Conservation (phyloP, 2,113 vertebrate species). For the Apaloderma vittatum region DNA sequence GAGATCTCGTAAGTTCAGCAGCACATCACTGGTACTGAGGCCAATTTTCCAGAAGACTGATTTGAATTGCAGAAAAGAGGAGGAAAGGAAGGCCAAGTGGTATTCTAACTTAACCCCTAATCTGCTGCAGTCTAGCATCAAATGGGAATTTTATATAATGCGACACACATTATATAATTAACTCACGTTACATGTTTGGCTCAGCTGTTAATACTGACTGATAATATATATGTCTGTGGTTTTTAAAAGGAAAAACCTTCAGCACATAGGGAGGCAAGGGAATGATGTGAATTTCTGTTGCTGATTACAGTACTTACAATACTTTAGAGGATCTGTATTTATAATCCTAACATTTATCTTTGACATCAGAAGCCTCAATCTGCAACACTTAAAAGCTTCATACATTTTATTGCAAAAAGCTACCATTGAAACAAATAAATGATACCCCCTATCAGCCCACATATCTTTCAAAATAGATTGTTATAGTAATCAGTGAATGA, state of each 20-base stretch:
- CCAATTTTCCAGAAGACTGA: slow-evolving; percentile 80
- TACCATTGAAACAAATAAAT: slow-evolving; percentile 34
- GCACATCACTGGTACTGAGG: slow-evolving; percentile 68
- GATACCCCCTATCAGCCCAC: slow-evolving; percentile 10
- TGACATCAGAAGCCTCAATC: slow-evolving; percentile 20
- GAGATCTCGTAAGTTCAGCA: slow-evolving; percentile 78
- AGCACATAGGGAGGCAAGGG: background rate
- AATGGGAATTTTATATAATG: background rate
- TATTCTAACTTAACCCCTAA: slow-evolving; percentile 70
- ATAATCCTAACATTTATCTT: slow-evolving; percentile 19
- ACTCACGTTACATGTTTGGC: background rate
- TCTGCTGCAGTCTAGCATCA: slow-evolving; percentile 26
- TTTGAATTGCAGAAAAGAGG: slow-evolving; percentile 79
- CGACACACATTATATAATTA: background rate
- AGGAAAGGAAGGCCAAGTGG: slow-evolving; percentile 24
- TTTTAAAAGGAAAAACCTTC: slow-evolving; percentile 48
- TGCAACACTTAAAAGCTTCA: slow-evolving; percentile 28
- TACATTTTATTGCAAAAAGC: slow-evolving; percentile 30
- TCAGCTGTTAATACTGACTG: background rate
- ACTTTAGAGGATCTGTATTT: slow-evolving; percentile 12
- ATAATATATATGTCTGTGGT: background rate
- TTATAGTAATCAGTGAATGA: slow-evolving; percentile 40
- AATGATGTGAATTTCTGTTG: background rate
- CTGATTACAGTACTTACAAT: slow-evolving; percentile 42
- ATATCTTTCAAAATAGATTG: slow-evolving; percentile 49